Evolutionary conservation across 1,140 invertebrate genomes (phyloP), one percentile per base, ranked within the genome.

Genomic region (Meteorus sp.): DNA sequence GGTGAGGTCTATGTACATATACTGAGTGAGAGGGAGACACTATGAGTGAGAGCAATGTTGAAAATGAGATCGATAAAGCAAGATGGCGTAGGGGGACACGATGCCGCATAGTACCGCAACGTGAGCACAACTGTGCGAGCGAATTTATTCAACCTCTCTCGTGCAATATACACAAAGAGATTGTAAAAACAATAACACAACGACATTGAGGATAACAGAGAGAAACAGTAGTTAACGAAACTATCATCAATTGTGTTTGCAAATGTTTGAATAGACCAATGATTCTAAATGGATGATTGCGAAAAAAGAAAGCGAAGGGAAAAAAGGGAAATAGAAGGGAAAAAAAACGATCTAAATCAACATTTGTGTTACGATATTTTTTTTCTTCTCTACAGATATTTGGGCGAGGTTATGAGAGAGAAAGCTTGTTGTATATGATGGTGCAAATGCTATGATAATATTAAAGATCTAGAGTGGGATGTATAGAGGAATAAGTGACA

Each of bases 91-190:
- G 39, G 58, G 52, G 65, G 45, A 56, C 62, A 66, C 48, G 64
- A 61, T 73, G 69, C 70, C 70, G 70, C 71, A 73, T 69, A 69
- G 66, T 72, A 72, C 71, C 70, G 71, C 71, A 73, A 51, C 69
- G 65, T 19, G 41, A 44, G 58, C 65, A 60, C 63, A 64, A 63
- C 50, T 41, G 20, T 44, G n/a, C n/a, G 39, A 39, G 59, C 60
- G 61, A 66, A 64, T 71, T 72, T 71, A 72, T 70, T 63, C 63
- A 9, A 44, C 35, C 20, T n/a, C n/a, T 19, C 23, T 20, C 11
- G 25, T 51, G 29, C 29, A 15, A 11, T 29, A 20, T 39, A 3
- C n/a, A n/a, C n/a, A n/a, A n/a, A n/a, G n/a, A n/a, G n/a, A n/a
- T n/a, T n/a, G n/a, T n/a, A n/a, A n/a, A n/a, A n/a, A 13, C 35